phyloP scores from a whole-genome alignment of 2,888 invertebrate species.

The Penaeus monodon region DNA sequence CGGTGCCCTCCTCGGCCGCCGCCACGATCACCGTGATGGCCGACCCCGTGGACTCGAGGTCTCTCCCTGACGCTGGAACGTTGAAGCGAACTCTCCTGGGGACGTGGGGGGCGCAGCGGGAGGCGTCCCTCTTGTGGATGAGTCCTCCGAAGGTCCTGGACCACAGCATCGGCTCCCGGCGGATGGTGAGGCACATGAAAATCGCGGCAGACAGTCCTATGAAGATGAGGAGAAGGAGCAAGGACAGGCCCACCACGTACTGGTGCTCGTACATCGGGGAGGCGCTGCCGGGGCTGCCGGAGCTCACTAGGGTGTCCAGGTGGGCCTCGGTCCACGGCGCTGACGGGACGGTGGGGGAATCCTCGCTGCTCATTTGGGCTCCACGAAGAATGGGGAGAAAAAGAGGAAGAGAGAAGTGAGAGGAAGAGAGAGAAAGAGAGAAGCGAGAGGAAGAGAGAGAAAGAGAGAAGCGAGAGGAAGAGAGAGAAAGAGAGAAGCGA shows the following conservation, averaged over 20 bases:
- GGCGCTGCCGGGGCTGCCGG: not conserved
- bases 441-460: not conserved
- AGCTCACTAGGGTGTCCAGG: too few species aligned
- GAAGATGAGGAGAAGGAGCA: constrained; percentile 11
- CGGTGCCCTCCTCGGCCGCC: not conserved
- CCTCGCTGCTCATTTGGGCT: not conserved
- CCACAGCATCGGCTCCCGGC: constrained; percentile 20
- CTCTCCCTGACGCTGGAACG: not conserved
- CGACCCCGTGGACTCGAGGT: constrained; percentile 26
- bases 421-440: not conserved
- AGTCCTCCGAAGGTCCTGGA: constrained; percentile 21
- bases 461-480: not conserved
- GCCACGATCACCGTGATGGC: constrained; percentile 22
- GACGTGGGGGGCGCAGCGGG: not conserved
- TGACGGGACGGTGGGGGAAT: too few species aligned
- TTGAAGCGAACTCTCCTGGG: constrained; percentile 29
- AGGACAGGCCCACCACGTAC: constrained; percentile 10
- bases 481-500: not conserved
- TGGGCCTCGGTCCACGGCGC: too few species aligned
- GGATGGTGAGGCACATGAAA: constrained; percentile 22
- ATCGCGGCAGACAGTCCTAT: constrained; percentile 5
- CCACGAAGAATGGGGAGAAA: not conserved
- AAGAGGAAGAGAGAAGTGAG: not conserved
- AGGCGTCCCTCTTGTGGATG: not conserved
- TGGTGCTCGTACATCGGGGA: constrained; percentile 7